These are phyloP conservation scores for Caiman crocodilus DNA, from an alignment of 2,797 vertebrate species.

Conservation along the genomic window DNA sequence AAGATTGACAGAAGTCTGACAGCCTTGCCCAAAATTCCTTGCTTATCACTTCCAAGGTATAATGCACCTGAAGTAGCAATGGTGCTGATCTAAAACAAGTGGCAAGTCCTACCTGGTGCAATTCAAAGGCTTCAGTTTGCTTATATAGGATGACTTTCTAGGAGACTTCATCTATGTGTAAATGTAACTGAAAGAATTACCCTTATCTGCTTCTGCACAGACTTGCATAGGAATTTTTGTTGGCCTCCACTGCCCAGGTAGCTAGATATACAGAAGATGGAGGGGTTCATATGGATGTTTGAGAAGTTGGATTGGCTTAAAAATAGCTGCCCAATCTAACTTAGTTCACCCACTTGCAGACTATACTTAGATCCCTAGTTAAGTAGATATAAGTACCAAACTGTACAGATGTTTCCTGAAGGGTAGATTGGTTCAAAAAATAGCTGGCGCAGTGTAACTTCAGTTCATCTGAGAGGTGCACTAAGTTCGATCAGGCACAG, in stretches of 20 bases:
- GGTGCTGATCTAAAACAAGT: neutral
- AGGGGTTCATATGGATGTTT: no score
- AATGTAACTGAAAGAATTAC: neutral
- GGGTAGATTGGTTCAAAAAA: no score
- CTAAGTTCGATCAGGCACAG: no score
- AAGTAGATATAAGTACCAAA: no score
- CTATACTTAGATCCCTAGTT: no score
- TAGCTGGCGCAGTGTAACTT: no score
- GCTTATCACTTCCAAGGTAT: neutral
- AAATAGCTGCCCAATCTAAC: no score
- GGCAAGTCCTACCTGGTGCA: neutral
- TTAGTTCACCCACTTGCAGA: no score
- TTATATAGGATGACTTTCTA: neutral
- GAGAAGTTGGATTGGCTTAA: no score
- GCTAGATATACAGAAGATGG: neutral
- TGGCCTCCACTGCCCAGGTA: neutral
- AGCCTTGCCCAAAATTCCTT: neutral
- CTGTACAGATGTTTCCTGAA: no score
- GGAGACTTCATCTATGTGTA: neutral
- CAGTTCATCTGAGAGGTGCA: no score
- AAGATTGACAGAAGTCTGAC: neutral
- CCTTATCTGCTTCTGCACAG: neutral
- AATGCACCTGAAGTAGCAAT: neutral
- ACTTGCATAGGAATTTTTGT: neutral
- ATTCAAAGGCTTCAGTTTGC: neutral